Evolutionary conservation across 2,888 invertebrate species (phyloP).

Genomic region (Cerastoderma edule): DNA sequence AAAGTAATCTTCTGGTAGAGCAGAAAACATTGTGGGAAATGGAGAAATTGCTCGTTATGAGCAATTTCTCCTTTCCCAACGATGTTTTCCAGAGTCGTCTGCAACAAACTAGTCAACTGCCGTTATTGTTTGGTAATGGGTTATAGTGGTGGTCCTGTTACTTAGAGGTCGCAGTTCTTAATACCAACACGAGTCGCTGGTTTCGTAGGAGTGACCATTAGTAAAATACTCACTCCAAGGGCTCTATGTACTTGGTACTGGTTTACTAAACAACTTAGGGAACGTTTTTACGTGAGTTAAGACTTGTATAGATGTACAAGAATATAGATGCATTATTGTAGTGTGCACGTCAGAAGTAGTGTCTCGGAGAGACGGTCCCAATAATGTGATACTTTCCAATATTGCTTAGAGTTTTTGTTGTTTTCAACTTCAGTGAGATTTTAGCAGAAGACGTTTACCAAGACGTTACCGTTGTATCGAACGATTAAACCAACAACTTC

Average conservation of each 20-base stretch:
- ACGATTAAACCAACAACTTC: too few relatives aligned
- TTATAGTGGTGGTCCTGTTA: neutral
- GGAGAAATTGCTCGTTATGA: constrained; percentile 12
- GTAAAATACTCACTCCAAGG: neutral
- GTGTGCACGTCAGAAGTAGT: too few relatives aligned
- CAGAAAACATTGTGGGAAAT: constrained; percentile 7
- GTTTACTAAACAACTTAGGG: neutral
- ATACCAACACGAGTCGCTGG: neutral
- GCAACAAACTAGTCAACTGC: neutral
- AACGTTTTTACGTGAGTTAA: too few relatives aligned
- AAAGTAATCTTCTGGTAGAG: too few relatives aligned
- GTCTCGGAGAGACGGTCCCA: too few relatives aligned
- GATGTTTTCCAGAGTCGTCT: neutral
- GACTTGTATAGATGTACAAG: too few relatives aligned
- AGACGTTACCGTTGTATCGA: too few relatives aligned
- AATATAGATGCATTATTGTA: too few relatives aligned
- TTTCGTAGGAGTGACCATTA: neutral
- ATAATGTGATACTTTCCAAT: too few relatives aligned
- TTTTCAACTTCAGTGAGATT: too few relatives aligned
- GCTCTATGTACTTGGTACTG: neutral
- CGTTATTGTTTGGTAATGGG: neutral
- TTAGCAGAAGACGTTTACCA: too few relatives aligned
- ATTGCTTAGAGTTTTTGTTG: too few relatives aligned
- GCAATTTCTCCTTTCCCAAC: constrained; percentile 14
- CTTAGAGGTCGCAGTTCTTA: neutral